phyloP scores from a whole-genome alignment of 2,113 vertebrate genomes.

The Gnathonemus longibarbis region DNA sequence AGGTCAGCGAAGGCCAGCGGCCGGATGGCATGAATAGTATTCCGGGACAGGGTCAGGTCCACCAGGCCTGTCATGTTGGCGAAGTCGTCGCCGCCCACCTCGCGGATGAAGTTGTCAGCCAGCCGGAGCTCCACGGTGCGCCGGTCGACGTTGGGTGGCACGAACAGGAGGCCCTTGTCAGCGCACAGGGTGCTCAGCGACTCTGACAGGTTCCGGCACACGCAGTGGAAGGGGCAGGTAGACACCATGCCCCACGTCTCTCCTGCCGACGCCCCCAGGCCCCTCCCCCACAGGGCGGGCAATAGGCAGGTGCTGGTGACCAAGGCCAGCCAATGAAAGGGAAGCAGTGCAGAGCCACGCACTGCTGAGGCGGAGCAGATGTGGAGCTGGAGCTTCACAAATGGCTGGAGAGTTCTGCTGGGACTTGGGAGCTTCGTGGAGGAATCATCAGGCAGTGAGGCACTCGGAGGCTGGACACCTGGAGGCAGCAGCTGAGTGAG shows the following conservation, averaged over 20 bases:
- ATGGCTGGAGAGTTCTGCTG: conserved; percentile 35
- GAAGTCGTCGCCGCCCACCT: conserved; percentile 72
- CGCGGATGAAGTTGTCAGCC: conserved; percentile 84
- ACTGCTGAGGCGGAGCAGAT: conserved; percentile 23
- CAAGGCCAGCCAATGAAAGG: conserved; percentile 55
- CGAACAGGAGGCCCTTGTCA: conserved; percentile 82
- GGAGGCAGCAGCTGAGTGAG: conserved; percentile 26
- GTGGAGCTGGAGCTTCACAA: conserved; percentile 27
- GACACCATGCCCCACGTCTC: conserved; percentile 70
- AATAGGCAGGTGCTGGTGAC: conserved; percentile 59
- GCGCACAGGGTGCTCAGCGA: conserved; percentile 85
- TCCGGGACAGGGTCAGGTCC: conserved; percentile 82
- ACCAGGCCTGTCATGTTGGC: conserved; percentile 83
- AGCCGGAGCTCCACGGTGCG: conserved; percentile 82
- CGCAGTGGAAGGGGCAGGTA: conserved; percentile 78
- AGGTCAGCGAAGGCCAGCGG: conserved; percentile 78
- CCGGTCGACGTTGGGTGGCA: conserved; percentile 79
- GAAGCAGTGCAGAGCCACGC: conserved; percentile 32
- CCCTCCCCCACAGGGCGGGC: conserved; percentile 46
- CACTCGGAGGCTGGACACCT: neutral
- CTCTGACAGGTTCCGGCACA: conserved; percentile 83
- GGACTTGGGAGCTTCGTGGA: neutral
- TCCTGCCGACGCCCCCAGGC: conserved; percentile 56
- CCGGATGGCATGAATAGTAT: conserved; percentile 74
- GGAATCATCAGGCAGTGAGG: neutral